Percentiles rank a stretch among this genome's conserved stretches.
These are phyloP conservation scores for Diachasma alloeum DNA, from an alignment of 1,140 invertebrate genomes.

Conservation along the genomic window DNA sequence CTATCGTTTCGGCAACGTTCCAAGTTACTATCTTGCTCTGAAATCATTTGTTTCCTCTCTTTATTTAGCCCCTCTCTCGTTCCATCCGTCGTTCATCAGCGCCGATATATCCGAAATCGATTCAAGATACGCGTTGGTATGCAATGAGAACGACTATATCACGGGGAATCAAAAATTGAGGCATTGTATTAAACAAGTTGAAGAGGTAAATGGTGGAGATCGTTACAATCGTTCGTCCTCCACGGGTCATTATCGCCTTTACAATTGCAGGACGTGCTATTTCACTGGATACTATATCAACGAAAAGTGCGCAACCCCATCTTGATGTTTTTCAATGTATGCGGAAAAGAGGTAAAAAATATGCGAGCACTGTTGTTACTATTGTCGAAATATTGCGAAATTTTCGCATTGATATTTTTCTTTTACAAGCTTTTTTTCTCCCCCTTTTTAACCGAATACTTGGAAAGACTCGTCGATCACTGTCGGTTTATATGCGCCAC, in stretches of 20 bases:
- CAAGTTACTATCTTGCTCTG: slow-evolving; percentile 16
- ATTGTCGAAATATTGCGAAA: slow-evolving; percentile 28
- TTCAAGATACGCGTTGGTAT: slow-evolving; percentile 26
- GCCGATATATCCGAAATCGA: slow-evolving; percentile 26
- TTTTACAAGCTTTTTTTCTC: slow-evolving; percentile 4
- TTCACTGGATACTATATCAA: slow-evolving; percentile 31
- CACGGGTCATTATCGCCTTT: slow-evolving; percentile 36
- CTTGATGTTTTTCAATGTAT: slow-evolving; percentile 1
- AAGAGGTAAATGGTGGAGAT: slow-evolving; percentile 8
- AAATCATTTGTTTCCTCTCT: slow-evolving; percentile 24
- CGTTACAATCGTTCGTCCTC: slow-evolving; percentile 32
- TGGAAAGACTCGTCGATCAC: slow-evolving; percentile 26
- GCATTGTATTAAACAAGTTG: slow-evolving; percentile 2
- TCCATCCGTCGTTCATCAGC: slow-evolving; percentile 16
- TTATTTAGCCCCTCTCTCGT: slow-evolving; percentile 12
- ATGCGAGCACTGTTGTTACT: background rate
- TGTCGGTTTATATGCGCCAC: slow-evolving; percentile 29
- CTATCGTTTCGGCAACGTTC: slow-evolving; percentile 15
- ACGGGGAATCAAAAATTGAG: slow-evolving; percentile 9
- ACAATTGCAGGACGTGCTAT: slow-evolving; percentile 40
- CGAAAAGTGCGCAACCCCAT: slow-evolving; percentile 24
- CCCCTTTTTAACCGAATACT: background rate
- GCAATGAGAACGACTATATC: slow-evolving; percentile 25
- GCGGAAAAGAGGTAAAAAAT: background rate
- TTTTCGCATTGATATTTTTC: slow-evolving; percentile 13